phyloP scores from a whole-genome alignment of 2,888 invertebrate species.

The Autographa gamma region DNA sequence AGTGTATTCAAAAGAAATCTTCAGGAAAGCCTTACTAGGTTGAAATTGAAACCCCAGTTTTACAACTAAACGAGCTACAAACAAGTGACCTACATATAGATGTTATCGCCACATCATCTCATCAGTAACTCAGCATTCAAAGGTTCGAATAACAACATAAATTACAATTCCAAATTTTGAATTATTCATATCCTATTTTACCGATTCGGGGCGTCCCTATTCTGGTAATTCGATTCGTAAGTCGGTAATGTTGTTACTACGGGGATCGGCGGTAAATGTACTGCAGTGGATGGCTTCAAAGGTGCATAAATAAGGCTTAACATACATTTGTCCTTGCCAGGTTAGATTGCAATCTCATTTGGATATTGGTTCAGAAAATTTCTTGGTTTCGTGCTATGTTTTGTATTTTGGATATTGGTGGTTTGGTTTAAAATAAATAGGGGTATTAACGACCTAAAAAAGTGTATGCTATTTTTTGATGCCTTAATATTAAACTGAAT shows the following conservation, averaged over 20 bases:
- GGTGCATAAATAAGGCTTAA: conserved; percentile 6
- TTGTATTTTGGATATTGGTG: not conserved
- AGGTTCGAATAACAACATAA: conserved; percentile 71
- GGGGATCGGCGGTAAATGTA: conserved; percentile 7
- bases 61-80: conserved; percentile 19
- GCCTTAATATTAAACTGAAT: no score
- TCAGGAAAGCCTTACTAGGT: not conserved
- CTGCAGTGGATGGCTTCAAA: conserved; percentile 1
- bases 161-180: conserved; percentile 74
- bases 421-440: not conserved
- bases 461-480: no score
- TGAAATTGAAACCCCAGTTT: not conserved
- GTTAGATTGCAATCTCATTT: not conserved
- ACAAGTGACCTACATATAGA: conserved; percentile 36
- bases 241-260: conserved; percentile 21
- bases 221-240: conserved; percentile 56
- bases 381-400: not conserved
- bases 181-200: conserved; percentile 75
- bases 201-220: conserved; percentile 60
- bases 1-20: not conserved
- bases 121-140: conserved; percentile 54
- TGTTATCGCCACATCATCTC: conserved; percentile 45
- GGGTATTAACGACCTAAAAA: no score
- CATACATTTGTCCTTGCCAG: not conserved
- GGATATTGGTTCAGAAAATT: no score